Evolutionary conservation across 2,888 invertebrate genomes (phyloP).

Genomic region (Uloborus plumipes): DNA sequence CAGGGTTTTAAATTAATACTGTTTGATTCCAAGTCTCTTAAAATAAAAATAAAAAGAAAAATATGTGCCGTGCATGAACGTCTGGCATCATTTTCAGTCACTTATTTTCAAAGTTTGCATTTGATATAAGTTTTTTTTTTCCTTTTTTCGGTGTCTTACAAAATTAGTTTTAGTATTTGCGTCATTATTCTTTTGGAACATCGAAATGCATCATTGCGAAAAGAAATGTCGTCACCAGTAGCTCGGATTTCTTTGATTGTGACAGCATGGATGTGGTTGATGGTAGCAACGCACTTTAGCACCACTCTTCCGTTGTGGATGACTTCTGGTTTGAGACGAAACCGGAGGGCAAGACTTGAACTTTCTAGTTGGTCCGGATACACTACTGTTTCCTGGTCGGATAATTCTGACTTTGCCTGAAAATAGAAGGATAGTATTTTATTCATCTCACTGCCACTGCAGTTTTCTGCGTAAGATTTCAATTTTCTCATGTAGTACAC

Average conservation of each 20-base stretch:
- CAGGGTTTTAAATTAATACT: too few species aligned
- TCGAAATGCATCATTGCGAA: too few species aligned
- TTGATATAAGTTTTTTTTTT: too few species aligned
- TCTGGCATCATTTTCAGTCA: too few species aligned
- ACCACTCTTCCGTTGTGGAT: constrained; percentile 50
- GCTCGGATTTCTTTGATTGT: constrained; percentile 52
- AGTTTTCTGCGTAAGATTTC: constrained; percentile 4
- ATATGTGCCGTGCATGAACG: too few species aligned
- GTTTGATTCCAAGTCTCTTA: too few species aligned
- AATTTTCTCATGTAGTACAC: not conserved
- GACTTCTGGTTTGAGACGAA: constrained; percentile 44
- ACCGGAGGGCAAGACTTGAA: constrained; percentile 40
- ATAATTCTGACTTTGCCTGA: constrained; percentile 41
- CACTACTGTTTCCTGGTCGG: constrained; percentile 48
- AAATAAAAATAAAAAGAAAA: too few species aligned
- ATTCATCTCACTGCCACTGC: not conserved
- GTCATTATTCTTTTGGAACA: too few species aligned
- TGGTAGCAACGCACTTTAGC: constrained; percentile 49
- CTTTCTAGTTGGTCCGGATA: constrained; percentile 55
- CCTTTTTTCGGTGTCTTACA: too few species aligned
- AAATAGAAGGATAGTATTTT: not conserved
- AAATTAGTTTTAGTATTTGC: too few species aligned
- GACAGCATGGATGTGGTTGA: constrained; percentile 41
- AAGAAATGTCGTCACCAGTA: constrained; percentile 8
- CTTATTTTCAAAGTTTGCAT: too few species aligned